phyloP scores from a whole-genome alignment of 2,113 vertebrate genomes.

The western clawed frog (Xenopus tropicalis) region DNA sequence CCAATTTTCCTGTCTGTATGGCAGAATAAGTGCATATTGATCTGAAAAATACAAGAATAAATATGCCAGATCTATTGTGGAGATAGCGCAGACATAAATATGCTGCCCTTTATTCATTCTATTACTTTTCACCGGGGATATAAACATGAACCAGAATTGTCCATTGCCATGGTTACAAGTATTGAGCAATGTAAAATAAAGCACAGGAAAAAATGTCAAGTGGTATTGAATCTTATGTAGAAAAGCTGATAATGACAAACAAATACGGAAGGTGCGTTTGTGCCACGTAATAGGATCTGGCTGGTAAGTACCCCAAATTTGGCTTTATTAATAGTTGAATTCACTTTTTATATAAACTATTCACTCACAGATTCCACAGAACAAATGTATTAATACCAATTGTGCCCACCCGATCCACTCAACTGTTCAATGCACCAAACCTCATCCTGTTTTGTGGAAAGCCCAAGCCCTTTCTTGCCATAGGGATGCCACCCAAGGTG shows the following conservation, averaged over 20 bases:
- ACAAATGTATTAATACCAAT: no score
- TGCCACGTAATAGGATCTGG: not conserved
- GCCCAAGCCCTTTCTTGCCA: no score
- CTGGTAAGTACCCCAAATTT: not conserved
- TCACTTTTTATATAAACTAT: no score
- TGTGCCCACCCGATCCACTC: no score
- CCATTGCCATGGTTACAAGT: slow-evolving; percentile 42
- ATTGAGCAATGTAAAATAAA: slow-evolving; percentile 33
- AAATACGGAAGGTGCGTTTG: slow-evolving; percentile 7
- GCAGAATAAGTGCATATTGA: not conserved
- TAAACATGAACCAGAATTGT: slow-evolving; percentile 32
- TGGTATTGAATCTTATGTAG: slow-evolving; percentile 13
- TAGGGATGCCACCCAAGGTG: no score
- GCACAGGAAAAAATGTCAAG: slow-evolving; percentile 14
- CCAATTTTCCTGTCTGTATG: no score
- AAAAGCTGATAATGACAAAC: slow-evolving; percentile 15
- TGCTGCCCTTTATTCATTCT: slow-evolving; percentile 32
- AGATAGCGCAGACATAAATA: slow-evolving; percentile 22
- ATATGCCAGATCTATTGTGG: not conserved
- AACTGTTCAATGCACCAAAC: no score
- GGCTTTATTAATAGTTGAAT: not conserved
- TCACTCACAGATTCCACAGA: no score
- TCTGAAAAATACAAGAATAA: not conserved
- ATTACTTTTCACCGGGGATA: slow-evolving; percentile 31
- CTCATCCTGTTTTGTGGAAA: no score